Percentiles rank a stretch among this genome's conserved stretches.
Evolutionary conservation across 2,797 vertebrate species (phyloP).

Genomic region (Oceanodroma leucorhoa): DNA sequence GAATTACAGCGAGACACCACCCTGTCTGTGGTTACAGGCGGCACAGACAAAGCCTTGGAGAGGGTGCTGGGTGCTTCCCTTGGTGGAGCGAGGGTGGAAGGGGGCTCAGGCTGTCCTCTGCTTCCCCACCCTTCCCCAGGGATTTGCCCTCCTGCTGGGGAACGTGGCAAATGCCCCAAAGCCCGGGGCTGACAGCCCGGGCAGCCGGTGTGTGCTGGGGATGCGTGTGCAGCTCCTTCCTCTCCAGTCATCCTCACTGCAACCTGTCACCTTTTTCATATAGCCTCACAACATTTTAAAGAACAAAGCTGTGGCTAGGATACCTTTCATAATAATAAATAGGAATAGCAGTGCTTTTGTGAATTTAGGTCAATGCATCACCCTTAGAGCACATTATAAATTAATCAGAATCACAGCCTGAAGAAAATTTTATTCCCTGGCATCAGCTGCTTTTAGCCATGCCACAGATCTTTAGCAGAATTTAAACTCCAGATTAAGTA

Average conservation of each 20-base stretch:
- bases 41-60: neutral
- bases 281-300: slow-evolving; percentile 22
- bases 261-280: neutral
- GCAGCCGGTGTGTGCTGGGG: neutral
- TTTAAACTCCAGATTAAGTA: slow-evolving; percentile 69
- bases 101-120: neutral
- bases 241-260: neutral
- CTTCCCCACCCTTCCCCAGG: neutral
- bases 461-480: slow-evolving; percentile 66
- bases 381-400: slow-evolving; percentile 69
- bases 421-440: slow-evolving; percentile 68
- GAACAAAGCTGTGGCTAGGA: slow-evolving; percentile 34
- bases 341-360: slow-evolving; percentile 51
- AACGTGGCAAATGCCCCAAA: neutral
- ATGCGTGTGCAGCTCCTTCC: neutral
- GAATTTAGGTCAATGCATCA: slow-evolving; percentile 74
- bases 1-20: slow-evolving; percentile 11
- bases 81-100: neutral
- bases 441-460: slow-evolving; percentile 59
- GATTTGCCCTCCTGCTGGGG: neutral
- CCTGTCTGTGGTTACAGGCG: neutral
- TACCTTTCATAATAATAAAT: slow-evolving; percentile 65
- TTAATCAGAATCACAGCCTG: slow-evolving; percentile 73
- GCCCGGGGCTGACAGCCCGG: neutral
- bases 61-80: neutral